These are phyloP conservation scores for Sula dactylatra DNA, from an alignment of 2,113 vertebrate species.

Conservation along the genomic window DNA sequence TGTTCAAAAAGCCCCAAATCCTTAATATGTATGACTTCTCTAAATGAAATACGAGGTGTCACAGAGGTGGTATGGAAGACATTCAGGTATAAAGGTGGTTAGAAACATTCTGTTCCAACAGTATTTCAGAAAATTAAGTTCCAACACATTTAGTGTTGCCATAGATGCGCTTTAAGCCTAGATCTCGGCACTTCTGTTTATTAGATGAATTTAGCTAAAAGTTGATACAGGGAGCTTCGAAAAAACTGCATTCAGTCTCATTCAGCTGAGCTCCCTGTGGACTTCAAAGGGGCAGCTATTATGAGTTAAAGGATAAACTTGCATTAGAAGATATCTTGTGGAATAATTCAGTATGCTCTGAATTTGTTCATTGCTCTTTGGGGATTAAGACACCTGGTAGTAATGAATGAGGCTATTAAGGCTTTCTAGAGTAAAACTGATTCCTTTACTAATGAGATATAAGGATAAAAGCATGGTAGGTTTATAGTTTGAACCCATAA, in stretches of 20 bases:
- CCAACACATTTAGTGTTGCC: background rate
- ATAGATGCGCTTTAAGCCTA: background rate
- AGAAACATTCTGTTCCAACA: background rate
- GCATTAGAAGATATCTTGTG: background rate
- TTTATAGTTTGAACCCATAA: background rate
- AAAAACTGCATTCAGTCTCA: background rate
- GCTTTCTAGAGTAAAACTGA: background rate
- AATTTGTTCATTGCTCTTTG: background rate
- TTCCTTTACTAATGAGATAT: background rate
- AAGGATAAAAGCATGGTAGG: conserved; percentile 2
- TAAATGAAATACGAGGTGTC: background rate
- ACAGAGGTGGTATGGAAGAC: background rate
- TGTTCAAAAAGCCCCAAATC: background rate
- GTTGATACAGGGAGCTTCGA: background rate
- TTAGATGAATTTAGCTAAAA: background rate
- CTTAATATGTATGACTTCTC: background rate
- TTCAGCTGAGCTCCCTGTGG: background rate
- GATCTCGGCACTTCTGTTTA: background rate
- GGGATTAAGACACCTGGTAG: background rate
- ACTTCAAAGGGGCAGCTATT: background rate
- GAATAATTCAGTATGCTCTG: background rate
- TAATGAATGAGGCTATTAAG: conserved; percentile 7
- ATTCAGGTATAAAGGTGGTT: background rate
- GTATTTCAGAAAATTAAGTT: background rate
- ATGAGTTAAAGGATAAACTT: background rate